A percentile compares a stretch with the other conserved stretches of the same genome.
These are phyloP conservation scores for Paralvinella palmiformis DNA, from an alignment of 1,140 invertebrate species.

Conservation along the genomic window DNA sequence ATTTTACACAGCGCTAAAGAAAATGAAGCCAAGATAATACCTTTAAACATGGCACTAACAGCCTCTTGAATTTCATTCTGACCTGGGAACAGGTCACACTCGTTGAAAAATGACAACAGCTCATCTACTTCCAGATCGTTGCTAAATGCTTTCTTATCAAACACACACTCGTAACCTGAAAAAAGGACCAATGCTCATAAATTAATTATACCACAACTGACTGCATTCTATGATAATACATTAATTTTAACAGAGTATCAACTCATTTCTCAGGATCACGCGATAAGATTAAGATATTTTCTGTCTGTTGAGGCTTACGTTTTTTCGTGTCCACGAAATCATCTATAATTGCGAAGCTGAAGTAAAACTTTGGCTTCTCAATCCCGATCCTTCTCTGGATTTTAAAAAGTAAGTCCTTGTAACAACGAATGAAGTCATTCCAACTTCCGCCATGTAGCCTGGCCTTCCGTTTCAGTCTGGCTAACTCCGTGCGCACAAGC, in stretches of 20 bases:
- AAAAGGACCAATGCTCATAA: background rate
- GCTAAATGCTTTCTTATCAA: constrained; percentile 43
- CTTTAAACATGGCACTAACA: constrained; percentile 32
- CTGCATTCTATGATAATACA: background rate
- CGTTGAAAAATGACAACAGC: constrained; percentile 40
- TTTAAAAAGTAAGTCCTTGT: constrained; percentile 33
- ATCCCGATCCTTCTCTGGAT: constrained; percentile 37
- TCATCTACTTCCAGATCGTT: constrained; percentile 37
- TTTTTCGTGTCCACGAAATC: constrained; percentile 39
- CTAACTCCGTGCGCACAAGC: constrained; percentile 63
- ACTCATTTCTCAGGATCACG: background rate
- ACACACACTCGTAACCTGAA: constrained; percentile 44
- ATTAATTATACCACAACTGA: background rate
- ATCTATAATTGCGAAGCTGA: constrained; percentile 34
- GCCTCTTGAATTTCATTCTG: constrained; percentile 39
- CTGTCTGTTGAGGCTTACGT: constrained; percentile 26
- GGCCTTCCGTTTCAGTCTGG: constrained; percentile 40
- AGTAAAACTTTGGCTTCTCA: constrained; percentile 29
- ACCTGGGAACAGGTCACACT: constrained; percentile 44
- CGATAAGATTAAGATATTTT: background rate
- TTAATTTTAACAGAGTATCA: background rate
- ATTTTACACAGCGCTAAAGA: too few species aligned
- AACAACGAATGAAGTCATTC: constrained; percentile 34
- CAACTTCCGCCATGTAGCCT: constrained; percentile 33
- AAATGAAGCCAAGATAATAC: too few species aligned